Evolutionary conservation across 2,113 vertebrate species (phyloP), one percentile per base, ranked within the genome.

Genomic region (Menidia beryllina): DNA sequence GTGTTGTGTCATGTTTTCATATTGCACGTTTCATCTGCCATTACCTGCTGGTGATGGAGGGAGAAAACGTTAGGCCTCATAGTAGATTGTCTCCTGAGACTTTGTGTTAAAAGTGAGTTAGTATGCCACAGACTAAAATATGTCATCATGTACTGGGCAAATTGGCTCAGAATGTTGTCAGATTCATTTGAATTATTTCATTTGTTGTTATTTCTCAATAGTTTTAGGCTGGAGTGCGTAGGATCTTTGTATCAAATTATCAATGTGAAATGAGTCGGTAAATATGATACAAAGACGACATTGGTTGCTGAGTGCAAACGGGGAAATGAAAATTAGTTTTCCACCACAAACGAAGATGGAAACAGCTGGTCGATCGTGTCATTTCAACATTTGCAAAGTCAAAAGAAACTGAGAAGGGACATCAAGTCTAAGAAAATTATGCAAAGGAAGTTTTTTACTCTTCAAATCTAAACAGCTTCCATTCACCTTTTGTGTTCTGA

Each of bases 1-100:
- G 20, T 53, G 39, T 68, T 51, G 49, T 69, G 59, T 58, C 77
- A 69, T 81, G 74, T 78, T 83, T 77, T 85, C 69, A 76, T 66
- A 56, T 27, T 67, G 43, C 27, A 39, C 12, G 27, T 13, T n/a
- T 25, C 19, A 70, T 26, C 49, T 60, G 69, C 67, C 27, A 3
- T 6, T 8, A 15, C 70, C 52, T 52, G 48, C 52, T 61, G 41
- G 20, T 57, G 72, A 54, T 70, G 34, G 23, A 48, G 58, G 60
- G 41, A 68, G 26, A 38, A 17, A 15, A 20, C 36, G 24, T 59
- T 51, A 70, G 50, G 81, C 55, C 38, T 63, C 49, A 26, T 52
- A 55, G 56, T 13, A 57, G 47, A 73, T 15, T 45, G 3, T 27
- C 17, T 52, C 41, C 0, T 43, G 4, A 17, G 39, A 17, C 15